phyloP scores from a whole-genome alignment of 2,888 invertebrate genomes.

The Stenolophus ochropezus region DNA sequence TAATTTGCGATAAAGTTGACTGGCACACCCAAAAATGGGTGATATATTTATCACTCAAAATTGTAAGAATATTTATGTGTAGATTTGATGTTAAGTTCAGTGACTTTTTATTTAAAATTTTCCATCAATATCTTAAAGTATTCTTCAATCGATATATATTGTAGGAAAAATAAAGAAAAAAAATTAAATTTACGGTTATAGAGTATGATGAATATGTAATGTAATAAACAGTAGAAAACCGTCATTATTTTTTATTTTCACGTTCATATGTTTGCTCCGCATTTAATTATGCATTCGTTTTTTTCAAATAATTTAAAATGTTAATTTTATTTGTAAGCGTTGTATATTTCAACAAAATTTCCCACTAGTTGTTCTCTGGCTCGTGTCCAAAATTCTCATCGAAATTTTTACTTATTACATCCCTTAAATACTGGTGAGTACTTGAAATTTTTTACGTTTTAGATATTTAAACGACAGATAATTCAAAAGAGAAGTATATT shows the following conservation, averaged over 20 bases:
- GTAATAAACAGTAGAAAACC: neutral
- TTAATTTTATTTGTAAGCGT: neutral
- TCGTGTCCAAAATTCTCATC: neutral
- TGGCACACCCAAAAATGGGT: too few species aligned
- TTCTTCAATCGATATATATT: conserved; percentile 9
- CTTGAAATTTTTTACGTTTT: too few species aligned
- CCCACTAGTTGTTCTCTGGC: neutral
- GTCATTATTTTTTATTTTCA: conserved; percentile 3
- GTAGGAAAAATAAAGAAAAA: neutral
- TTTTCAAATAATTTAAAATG: neutral
- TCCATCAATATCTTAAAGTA: neutral
- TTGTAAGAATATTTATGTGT: neutral
- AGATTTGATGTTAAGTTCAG: neutral
- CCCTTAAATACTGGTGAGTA: neutral
- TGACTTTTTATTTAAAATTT: neutral
- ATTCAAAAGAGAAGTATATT: neutral
- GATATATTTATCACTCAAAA: neutral
- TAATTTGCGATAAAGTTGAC: too few species aligned
- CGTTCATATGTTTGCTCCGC: neutral
- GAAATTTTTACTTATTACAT: neutral
- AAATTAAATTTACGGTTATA: neutral
- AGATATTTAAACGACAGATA: neutral
- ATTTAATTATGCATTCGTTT: neutral
- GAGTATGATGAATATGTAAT: neutral
- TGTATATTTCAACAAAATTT: neutral